Percentiles rank a stretch among this genome's conserved stretches.
Conservation (phyloP, 2,797 vertebrate species). For the Myotis pilosus region DNA sequence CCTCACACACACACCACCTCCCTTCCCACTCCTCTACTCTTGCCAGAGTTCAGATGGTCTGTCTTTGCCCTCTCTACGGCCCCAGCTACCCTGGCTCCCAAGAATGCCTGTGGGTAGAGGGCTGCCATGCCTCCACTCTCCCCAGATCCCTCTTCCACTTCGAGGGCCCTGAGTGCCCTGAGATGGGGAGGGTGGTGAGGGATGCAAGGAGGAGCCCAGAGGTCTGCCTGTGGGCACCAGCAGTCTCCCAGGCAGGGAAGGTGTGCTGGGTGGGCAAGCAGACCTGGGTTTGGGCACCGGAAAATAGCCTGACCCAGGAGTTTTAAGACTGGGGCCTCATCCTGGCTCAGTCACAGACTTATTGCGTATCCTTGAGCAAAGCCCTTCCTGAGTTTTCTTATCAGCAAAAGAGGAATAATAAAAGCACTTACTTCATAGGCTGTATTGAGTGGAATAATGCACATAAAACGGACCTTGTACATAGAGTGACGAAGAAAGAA, state of each 20-base stretch:
- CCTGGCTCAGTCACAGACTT: background rate
- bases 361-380: background rate
- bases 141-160: background rate
- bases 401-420: background rate
- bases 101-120: background rate
- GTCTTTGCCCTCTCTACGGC: background rate
- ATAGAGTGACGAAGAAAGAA: background rate
- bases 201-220: background rate
- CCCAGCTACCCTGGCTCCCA: background rate
- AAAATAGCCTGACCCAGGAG: background rate
- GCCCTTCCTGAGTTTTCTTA: slow-evolving; percentile 23
- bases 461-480: background rate
- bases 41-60: background rate
- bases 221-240: background rate
- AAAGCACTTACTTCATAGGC: background rate
- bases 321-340: background rate
- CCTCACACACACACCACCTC: background rate
- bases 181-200: background rate
- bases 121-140: background rate
- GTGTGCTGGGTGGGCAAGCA: background rate
- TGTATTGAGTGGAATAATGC: background rate
- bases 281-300: background rate
- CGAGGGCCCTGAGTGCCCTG: background rate
- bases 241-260: background rate
- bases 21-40: background rate